Percentiles rank a stretch among this genome's conserved stretches.
Evolutionary conservation across 2,113 vertebrate species (phyloP).

Genomic region (Rhombomys opimus): DNA sequence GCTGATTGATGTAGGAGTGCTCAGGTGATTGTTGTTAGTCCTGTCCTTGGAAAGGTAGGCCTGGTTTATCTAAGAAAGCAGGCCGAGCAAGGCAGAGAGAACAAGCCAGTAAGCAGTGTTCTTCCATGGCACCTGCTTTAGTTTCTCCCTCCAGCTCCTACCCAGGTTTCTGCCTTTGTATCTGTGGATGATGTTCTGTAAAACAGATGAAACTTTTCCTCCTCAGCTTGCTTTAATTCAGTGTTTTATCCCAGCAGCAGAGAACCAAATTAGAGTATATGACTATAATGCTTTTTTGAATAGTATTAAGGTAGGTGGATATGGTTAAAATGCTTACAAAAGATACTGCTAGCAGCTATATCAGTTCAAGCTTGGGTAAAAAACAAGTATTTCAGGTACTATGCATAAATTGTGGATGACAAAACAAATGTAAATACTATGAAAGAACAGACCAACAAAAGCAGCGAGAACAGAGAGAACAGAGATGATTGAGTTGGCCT

Average conservation of each 20-base stretch:
- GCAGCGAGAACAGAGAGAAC: background rate
- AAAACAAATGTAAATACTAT: conserved; percentile 25
- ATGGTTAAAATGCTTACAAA: background rate
- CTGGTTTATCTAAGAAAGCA: background rate
- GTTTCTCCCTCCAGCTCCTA: background rate
- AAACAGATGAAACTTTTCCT: background rate
- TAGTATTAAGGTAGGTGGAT: background rate
- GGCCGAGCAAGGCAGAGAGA: background rate
- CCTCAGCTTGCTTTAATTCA: background rate
- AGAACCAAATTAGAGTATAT: background rate
- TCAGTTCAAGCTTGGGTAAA: background rate
- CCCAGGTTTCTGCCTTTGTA: background rate
- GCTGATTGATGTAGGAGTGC: no score
- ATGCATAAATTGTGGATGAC: background rate
- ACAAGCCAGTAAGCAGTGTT: background rate
- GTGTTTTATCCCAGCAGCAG: background rate
- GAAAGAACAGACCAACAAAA: background rate
- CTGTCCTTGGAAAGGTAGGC: background rate
- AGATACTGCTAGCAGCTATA: background rate
- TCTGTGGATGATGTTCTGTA: background rate
- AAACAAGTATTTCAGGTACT: background rate
- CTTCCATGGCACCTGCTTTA: background rate
- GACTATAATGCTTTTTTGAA: background rate
- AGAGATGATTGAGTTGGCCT: background rate
- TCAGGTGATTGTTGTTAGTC: background rate